Percentiles rank a stretch among this genome's conserved stretches.
Conservation (phyloP, 2,797 vertebrate species). For the Malurus splendens region DNA sequence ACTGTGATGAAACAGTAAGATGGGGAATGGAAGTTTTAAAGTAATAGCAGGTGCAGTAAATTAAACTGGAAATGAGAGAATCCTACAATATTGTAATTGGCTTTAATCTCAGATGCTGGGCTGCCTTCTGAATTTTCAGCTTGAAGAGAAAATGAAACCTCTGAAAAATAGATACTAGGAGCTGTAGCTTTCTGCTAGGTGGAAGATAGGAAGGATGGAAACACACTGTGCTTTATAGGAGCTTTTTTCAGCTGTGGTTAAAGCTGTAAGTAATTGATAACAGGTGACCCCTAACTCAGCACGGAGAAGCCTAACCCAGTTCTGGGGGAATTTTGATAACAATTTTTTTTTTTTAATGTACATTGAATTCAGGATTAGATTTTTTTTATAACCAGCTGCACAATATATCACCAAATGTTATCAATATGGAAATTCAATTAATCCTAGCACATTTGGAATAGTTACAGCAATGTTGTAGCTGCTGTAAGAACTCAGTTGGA, state of each 20-base stretch:
- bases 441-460: not conserved
- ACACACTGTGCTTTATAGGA: not conserved
- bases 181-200: not conserved
- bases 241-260: not conserved
- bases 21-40: not conserved
- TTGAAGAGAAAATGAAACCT: not conserved
- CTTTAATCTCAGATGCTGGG: not conserved
- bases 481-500: not conserved
- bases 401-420: not conserved
- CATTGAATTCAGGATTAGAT: not conserved
- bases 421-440: not conserved
- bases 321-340: not conserved
- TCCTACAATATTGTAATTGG: not conserved
- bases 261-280: not conserved
- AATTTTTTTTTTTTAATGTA: rapidly evolving
- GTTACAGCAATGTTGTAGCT: not conserved
- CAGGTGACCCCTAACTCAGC: not conserved
- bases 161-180: not conserved
- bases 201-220: not conserved
- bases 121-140: not conserved
- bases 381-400: not conserved
- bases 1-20: not conserved
- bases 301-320: not conserved
- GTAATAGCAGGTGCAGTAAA: not conserved
- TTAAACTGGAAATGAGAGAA: not conserved